phyloP scores from a whole-genome alignment of 2,888 invertebrate species.

The Hartigia nigra region DNA sequence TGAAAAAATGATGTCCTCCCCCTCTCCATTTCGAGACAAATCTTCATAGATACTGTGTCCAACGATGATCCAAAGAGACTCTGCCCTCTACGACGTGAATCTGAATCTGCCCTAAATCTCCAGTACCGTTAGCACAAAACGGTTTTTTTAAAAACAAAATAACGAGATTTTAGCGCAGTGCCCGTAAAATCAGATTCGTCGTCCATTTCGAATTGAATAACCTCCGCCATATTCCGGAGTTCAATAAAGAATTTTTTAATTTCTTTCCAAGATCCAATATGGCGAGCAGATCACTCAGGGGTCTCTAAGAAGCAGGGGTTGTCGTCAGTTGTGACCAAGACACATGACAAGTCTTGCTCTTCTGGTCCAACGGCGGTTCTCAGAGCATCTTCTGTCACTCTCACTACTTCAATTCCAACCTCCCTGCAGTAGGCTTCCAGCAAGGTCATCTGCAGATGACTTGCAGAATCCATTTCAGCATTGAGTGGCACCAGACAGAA shows the following conservation, averaged over 20 bases:
- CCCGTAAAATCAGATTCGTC: background rate
- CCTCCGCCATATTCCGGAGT: conserved; percentile 8
- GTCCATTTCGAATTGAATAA: background rate
- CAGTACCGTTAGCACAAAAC: background rate
- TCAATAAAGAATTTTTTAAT: conserved; percentile 23
- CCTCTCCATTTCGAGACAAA: background rate
- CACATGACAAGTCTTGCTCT: conserved; percentile 50
- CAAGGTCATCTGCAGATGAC: conserved; percentile 82
- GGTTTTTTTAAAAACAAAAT: background rate
- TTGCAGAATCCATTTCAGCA: conserved; percentile 78
- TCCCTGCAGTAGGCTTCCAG: conserved; percentile 83
- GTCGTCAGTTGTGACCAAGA: conserved; percentile 39
- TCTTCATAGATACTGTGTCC: background rate
- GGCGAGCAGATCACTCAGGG: conserved; percentile 42
- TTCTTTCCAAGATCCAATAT: conserved; percentile 24
- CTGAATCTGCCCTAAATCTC: background rate
- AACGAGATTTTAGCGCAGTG: background rate
- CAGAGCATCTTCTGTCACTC: conserved; percentile 67
- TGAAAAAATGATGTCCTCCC: background rate
- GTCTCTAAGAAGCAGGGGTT: conserved; percentile 46
- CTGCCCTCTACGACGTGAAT: background rate
- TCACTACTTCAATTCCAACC: conserved; percentile 81
- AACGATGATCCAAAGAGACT: background rate
- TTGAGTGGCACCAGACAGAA: conserved; percentile 71
- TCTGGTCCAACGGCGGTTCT: conserved; percentile 44